phyloP scores from a whole-genome alignment of 2,113 vertebrate genomes.

The Tonatia bakeri region DNA sequence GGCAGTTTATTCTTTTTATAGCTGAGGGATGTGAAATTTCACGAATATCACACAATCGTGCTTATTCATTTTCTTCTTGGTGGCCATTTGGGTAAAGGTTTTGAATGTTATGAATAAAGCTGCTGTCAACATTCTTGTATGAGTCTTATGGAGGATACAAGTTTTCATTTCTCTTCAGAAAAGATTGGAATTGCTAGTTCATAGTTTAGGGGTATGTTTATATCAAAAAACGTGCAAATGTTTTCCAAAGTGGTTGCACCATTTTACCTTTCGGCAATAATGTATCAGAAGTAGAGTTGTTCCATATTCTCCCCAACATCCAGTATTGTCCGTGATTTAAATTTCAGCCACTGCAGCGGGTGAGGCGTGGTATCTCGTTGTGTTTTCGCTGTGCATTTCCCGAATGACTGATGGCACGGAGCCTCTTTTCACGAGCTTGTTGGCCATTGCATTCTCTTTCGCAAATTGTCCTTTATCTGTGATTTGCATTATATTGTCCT shows the following conservation, averaged over 20 bases:
- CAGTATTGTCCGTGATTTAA: not conserved
- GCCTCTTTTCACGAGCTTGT: not conserved
- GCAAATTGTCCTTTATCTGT: not conserved
- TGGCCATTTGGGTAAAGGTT: not conserved
- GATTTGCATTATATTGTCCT: not conserved
- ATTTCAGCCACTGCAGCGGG: not conserved
- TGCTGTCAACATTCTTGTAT: not conserved
- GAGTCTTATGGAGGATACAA: not conserved
- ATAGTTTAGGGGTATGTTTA: not conserved
- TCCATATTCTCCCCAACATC: not conserved
- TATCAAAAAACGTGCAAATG: not conserved
- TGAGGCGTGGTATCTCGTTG: not conserved
- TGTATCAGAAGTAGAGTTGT: not conserved
- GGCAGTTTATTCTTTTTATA: not conserved
- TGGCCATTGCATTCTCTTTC: not conserved
- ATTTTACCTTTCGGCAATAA: not conserved
- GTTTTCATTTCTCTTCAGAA: not conserved
- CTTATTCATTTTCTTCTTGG: not conserved
- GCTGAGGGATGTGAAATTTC: not conserved
- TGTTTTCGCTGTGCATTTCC: not conserved
- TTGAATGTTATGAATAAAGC: not conserved
- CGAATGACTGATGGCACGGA: not conserved
- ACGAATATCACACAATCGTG: not conserved
- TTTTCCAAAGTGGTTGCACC: not conserved
- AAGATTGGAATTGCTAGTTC: not conserved